phyloP scores from a whole-genome alignment of 1,140 invertebrate genomes.

The Eriosoma lanigerum region DNA sequence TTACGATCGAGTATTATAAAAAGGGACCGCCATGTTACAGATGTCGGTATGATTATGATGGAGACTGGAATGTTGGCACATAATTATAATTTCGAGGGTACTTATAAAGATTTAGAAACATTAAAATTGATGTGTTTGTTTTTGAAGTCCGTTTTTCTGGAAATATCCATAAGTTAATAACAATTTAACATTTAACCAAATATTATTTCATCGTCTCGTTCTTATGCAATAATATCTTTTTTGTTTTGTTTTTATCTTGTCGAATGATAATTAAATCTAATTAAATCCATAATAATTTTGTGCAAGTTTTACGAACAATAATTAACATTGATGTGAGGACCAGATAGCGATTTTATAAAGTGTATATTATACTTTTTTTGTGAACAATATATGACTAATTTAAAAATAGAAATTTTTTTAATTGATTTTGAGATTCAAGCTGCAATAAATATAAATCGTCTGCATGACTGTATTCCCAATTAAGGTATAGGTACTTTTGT shows the following conservation, averaged over 20 bases:
- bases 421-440: too few relatives aligned
- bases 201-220: not conserved
- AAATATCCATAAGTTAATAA: constrained; percentile 4
- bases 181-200: constrained; percentile 28
- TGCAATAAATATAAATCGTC: too few relatives aligned
- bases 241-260: not conserved
- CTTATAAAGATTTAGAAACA: constrained; percentile 23
- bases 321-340: not conserved
- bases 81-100: constrained; percentile 51
- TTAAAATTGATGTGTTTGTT: constrained; percentile 44
- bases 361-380: too few relatives aligned
- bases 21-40: constrained; percentile 67
- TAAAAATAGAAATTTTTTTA: too few relatives aligned
- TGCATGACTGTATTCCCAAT: too few relatives aligned
- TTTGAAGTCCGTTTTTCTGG: constrained; percentile 43
- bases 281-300: not conserved
- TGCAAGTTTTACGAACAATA: not conserved
- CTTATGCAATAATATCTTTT: not conserved
- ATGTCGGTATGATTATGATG: constrained; percentile 94
- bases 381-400: too few relatives aligned
- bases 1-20: constrained; percentile 35
- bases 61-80: constrained; percentile 80
- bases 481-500: too few relatives aligned
- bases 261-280: too few relatives aligned
- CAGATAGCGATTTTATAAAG: not conserved